Evolutionary conservation across 2,113 vertebrate genomes (phyloP).

Genomic region (Rhombomys opimus): DNA sequence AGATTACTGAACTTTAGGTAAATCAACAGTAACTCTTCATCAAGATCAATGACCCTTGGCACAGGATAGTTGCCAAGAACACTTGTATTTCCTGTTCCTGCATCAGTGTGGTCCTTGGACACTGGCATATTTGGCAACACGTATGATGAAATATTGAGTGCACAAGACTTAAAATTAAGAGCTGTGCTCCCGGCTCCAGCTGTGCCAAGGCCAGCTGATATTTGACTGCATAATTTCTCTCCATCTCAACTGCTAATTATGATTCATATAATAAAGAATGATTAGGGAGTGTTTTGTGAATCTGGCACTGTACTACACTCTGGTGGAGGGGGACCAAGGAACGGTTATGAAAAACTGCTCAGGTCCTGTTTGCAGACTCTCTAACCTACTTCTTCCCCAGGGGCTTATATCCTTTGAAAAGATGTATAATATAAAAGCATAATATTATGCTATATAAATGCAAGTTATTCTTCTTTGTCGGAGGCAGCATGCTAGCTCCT

Average conservation of each 20-base stretch:
- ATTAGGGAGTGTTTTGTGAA: not conserved
- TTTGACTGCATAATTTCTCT: slow-evolving; percentile 42
- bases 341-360: not conserved
- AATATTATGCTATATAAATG: not conserved
- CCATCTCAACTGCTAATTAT: slow-evolving; percentile 22
- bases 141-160: not conserved
- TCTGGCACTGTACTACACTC: not conserved
- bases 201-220: not conserved
- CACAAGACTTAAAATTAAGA: not conserved
- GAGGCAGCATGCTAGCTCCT: not conserved
- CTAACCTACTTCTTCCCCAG: not conserved
- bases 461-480: slow-evolving; percentile 30
- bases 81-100: slow-evolving; percentile 52
- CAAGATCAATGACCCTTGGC: slow-evolving; percentile 50
- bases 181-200: not conserved
- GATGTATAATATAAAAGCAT: no score
- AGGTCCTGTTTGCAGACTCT: not conserved
- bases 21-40: slow-evolving; percentile 68
- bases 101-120: not conserved
- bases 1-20: slow-evolving; percentile 65
- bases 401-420: slow-evolving; percentile 53
- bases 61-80: slow-evolving; percentile 48
- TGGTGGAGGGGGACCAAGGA: not conserved
- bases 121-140: not conserved
- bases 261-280: slow-evolving; percentile 25